Percentiles rank a stretch among this genome's conserved stretches.
phyloP scores from a whole-genome alignment of 2,113 vertebrate species.

The Tychaedon coryphoeus region DNA sequence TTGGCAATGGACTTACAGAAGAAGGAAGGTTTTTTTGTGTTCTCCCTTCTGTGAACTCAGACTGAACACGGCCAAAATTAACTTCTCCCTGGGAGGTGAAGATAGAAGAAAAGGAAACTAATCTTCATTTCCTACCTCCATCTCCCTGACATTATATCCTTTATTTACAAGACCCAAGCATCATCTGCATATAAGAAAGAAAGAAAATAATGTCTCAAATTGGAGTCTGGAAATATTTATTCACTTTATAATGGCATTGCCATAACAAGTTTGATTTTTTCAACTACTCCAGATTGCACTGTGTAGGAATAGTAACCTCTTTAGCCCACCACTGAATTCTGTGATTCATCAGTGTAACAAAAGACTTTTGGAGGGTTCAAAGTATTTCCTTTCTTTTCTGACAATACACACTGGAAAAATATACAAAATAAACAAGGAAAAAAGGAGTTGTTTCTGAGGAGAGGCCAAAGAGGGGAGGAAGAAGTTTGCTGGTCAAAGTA shows the following conservation, averaged over 20 bases:
- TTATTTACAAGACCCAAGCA: neutral
- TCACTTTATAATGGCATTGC: neutral
- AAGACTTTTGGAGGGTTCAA: neutral
- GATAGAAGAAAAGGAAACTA: conserved; percentile 47
- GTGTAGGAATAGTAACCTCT: neutral
- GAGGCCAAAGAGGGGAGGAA: neutral
- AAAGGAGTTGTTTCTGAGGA: neutral
- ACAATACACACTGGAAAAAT: neutral
- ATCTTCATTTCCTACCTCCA: conserved; percentile 2
- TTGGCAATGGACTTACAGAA: conserved; percentile 58
- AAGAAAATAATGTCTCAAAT: neutral
- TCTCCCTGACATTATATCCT: neutral
- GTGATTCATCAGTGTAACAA: conserved; percentile 10
- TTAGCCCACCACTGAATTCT: neutral
- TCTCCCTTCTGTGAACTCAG: conserved; percentile 64
- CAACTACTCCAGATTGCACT: neutral
- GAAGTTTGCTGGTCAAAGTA: neutral
- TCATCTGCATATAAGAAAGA: neutral
- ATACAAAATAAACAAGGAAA: neutral
- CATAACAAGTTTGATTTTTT: conserved; percentile 1
- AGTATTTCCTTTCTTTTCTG: conserved; percentile 16
- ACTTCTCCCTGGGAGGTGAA: conserved; percentile 39
- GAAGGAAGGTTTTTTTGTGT: conserved; percentile 29
- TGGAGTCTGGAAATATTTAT: conserved; percentile 38
- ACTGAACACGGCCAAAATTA: conserved; percentile 53